Conservation (phyloP, 1,140 invertebrate genomes). For the Phenacoccus solenopsis region DNA sequence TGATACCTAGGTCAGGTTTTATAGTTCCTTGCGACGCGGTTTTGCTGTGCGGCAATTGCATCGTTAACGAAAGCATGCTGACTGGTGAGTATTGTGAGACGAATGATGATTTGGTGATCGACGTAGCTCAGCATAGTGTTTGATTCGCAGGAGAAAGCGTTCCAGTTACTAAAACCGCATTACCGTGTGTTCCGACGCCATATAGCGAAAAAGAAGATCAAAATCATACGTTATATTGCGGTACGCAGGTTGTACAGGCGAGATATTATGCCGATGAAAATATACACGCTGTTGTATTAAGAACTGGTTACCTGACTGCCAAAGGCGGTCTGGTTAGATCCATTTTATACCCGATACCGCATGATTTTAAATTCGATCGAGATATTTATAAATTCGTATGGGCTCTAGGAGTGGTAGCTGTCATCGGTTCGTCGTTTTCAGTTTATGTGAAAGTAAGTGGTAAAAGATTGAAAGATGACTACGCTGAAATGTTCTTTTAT, state of each 20-base stretch:
- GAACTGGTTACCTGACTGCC: slow-evolving; percentile 74
- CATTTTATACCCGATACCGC: slow-evolving; percentile 86
- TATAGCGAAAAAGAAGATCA: slow-evolving; percentile 72
- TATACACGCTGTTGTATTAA: slow-evolving; percentile 52
- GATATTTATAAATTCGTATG: slow-evolving; percentile 86
- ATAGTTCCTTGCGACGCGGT: slow-evolving; percentile 83
- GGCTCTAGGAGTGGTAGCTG: slow-evolving; percentile 62
- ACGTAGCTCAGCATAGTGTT: not conserved
- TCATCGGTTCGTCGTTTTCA: slow-evolving; percentile 70
- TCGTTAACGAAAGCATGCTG: slow-evolving; percentile 93
- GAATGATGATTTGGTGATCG: no score
- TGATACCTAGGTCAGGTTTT: slow-evolving; percentile 72
- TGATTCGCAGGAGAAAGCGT: slow-evolving; percentile 44
- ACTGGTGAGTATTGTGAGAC: slow-evolving; percentile 69
- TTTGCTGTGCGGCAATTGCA: slow-evolving; percentile 72
- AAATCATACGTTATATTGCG: slow-evolving; percentile 56
- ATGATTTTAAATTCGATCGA: slow-evolving; percentile 87
- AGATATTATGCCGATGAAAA: slow-evolving; percentile 52
- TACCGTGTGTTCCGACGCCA: slow-evolving; percentile 45
- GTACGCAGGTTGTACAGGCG: slow-evolving; percentile 46
- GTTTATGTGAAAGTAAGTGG: slow-evolving; percentile 63
- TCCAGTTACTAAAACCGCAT: slow-evolving; percentile 79
- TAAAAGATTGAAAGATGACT: no score
- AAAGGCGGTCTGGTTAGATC: slow-evolving; percentile 86
- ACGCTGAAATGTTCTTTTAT: no score